Conservation (phyloP, 2,888 invertebrate genomes). For the Xestoiulus laeticollis region DNA sequence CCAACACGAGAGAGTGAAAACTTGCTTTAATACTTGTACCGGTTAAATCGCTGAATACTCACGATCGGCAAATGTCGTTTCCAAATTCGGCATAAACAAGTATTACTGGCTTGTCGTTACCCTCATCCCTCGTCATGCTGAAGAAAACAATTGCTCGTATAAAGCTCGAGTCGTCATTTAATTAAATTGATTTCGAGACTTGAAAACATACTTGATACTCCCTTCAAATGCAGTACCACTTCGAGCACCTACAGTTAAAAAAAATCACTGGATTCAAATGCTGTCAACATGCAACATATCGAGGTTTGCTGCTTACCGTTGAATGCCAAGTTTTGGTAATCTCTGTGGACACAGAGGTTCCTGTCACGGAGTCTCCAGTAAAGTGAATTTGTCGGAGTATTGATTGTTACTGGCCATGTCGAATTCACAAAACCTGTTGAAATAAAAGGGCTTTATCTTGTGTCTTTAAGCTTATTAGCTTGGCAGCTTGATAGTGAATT, state of each 20-base stretch:
- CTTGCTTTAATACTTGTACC: not conserved
- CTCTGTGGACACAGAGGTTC: slow-evolving; percentile 67
- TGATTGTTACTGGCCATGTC: slow-evolving; percentile 60
- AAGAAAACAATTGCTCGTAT: too few species aligned
- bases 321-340: slow-evolving; percentile 67
- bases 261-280: not conserved
- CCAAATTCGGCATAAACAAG: slow-evolving; percentile 66
- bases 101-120: slow-evolving; percentile 65
- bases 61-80: slow-evolving; percentile 67
- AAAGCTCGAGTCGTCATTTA: too few species aligned
- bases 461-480: not conserved
- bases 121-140: slow-evolving; percentile 63
- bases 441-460: not conserved
- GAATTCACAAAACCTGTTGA: slow-evolving; percentile 61
- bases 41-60: not conserved
- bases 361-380: slow-evolving; percentile 63
- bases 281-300: not conserved
- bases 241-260: slow-evolving; percentile 55
- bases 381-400: slow-evolving; percentile 62
- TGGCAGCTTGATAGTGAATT: not conserved
- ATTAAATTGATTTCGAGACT: not conserved
- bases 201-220: slow-evolving; percentile 53
- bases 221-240: slow-evolving; percentile 54
- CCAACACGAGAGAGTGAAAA: not conserved
- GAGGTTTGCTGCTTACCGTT: too few species aligned